Evolutionary conservation across 2,113 vertebrate species (phyloP), one percentile per base, ranked within the genome.

Genomic region (Phalacrocorax brasilianus): DNA sequence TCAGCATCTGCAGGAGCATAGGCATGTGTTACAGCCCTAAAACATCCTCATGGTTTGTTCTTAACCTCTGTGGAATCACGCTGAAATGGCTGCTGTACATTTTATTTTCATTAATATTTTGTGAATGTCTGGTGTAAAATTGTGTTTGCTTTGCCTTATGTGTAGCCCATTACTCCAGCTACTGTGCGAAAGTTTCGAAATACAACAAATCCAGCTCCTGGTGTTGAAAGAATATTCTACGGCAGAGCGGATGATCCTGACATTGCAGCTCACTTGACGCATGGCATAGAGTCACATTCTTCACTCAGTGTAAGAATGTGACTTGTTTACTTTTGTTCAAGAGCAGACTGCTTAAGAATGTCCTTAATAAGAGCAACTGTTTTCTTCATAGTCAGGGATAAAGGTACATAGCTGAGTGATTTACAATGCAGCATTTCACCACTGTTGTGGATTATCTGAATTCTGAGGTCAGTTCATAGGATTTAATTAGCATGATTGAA

Each of bases 241-340:
- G 98, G 99, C 67, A 98, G 94, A 95, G 99, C 98, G 58, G 88
- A 97, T 47, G 99, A 99, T 93, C 99, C 98, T 16, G 98, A 98
- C 55, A 47, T 98, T 33, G 97, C 98, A 83, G 93, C 95, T 71
- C n/a, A 77, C 23, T 92, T 99, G 62, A 97, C 98, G 66, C 99
- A 99, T 78, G 99, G 99, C 33, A 78, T 98, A 85, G 95, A 62
- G 42, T 97, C 97, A 47, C 74, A 28, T 91, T 12, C 67, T 40
- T 97, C 98, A 33, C 9, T 90, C 17, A 76, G 65, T 92, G 99
- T 99, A 97, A 98, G 97, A 95, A 75, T 83, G 20, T 74, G 63
- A 84, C 63, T 89, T 4, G 0, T 49, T 91, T 87, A 49, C 30
- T 93, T 58, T 78, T 86, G 32, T 77, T 71, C 58, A 68, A 72